Conservation (phyloP, 2,113 vertebrate species). For the Oncorhynchus clarkii region DNA sequence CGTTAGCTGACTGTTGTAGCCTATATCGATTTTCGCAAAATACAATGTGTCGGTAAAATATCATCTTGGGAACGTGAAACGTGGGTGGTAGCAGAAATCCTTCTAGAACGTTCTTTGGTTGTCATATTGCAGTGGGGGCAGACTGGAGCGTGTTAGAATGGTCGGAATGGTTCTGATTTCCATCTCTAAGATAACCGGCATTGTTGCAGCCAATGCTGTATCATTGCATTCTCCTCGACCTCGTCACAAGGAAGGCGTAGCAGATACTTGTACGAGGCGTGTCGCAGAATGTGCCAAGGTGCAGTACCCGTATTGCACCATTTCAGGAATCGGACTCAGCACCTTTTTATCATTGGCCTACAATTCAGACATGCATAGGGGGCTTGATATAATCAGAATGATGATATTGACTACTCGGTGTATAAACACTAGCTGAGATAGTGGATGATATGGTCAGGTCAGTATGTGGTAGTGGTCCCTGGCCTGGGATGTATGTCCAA, state of each 20-base stretch:
- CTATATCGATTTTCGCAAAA: conserved; percentile 63
- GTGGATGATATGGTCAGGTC: too few relatives aligned
- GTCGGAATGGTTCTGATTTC: background rate
- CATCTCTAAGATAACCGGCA: conserved; percentile 23
- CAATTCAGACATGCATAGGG: too few relatives aligned
- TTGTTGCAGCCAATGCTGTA: conserved; percentile 35
- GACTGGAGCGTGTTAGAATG: conserved; percentile 14
- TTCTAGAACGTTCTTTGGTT: conserved; percentile 86
- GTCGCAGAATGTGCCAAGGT: conserved; percentile 57
- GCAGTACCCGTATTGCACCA: conserved; percentile 75
- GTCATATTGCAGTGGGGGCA: conserved; percentile 86
- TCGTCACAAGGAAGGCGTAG: conserved; percentile 24
- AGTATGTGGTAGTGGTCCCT: too few relatives aligned
- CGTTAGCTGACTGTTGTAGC: conserved; percentile 15
- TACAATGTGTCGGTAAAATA: conserved; percentile 16
- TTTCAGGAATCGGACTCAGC: conserved; percentile 37
- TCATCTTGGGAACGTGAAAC: conserved; percentile 53
- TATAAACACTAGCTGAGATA: too few relatives aligned
- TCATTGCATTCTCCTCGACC: conserved; percentile 53
- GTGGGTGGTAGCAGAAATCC: conserved; percentile 83
- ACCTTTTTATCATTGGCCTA: too few relatives aligned
- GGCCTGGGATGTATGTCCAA: too few relatives aligned
- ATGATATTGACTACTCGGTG: too few relatives aligned
- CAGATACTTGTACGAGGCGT: conserved; percentile 66
- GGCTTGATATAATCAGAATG: too few relatives aligned